Conservation (phyloP, 2,797 vertebrate genomes). For the Philypnodon macrostomus region DNA sequence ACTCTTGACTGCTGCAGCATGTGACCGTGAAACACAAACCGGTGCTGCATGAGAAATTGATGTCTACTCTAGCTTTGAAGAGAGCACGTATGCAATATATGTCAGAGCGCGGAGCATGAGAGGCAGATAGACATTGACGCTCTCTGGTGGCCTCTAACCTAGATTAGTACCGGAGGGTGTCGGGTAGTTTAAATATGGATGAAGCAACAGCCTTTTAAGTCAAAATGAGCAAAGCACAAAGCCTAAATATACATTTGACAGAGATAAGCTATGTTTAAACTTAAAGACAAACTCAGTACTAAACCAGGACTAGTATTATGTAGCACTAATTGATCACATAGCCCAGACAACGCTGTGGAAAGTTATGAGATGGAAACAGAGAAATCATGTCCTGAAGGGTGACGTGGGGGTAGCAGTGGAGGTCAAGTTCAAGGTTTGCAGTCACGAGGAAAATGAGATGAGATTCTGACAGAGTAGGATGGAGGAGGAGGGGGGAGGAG, state of each 20-base stretch:
- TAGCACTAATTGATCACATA: constrained; percentile 46
- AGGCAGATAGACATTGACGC: constrained; percentile 9
- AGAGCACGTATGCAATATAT: constrained; percentile 49
- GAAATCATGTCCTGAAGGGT: constrained; percentile 23
- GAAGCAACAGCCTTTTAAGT: constrained; percentile 46
- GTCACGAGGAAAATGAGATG: constrained; percentile 4
- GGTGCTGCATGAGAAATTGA: constrained; percentile 62
- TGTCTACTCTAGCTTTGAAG: constrained; percentile 49
- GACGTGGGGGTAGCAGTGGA: constrained; percentile 5
- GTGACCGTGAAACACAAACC: constrained; percentile 57
- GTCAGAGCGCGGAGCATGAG: constrained; percentile 28
- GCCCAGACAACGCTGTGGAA: constrained; percentile 38
- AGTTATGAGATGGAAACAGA: constrained; percentile 54
- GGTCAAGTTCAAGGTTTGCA: constrained; percentile 28
- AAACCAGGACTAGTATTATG: constrained; percentile 16
- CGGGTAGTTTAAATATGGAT: constrained; percentile 68
- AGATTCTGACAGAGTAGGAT: constrained; percentile 13
- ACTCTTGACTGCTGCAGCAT: constrained; percentile 48
- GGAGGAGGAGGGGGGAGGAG: background rate
- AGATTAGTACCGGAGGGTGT: constrained; percentile 66
- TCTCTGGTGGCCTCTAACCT: constrained; percentile 68
- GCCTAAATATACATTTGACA: constrained; percentile 21
- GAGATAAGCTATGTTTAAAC: background rate
- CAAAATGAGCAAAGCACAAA: constrained; percentile 34
- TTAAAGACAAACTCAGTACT: constrained; percentile 9